Evolutionary conservation across 2,797 vertebrate genomes (phyloP).

Genomic region (Sebastes diaconus): DNA sequence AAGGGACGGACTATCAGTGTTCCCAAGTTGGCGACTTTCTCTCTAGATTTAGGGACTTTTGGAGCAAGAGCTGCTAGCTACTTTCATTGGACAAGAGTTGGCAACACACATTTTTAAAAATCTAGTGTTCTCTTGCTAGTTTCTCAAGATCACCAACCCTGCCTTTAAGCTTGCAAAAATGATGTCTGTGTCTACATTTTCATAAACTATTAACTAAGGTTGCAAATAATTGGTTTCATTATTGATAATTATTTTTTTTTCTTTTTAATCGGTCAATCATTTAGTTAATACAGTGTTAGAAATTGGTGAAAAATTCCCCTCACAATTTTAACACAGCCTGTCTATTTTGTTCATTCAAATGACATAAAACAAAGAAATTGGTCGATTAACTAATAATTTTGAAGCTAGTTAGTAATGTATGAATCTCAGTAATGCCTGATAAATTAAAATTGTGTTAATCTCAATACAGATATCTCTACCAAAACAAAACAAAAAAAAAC

Average conservation of each 20-base stretch:
- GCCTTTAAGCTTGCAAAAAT: neutral
- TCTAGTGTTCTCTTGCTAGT: too few species aligned
- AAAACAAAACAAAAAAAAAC: neutral
- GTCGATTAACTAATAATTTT: neutral
- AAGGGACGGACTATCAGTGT: too few species aligned
- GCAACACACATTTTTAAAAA: too few species aligned
- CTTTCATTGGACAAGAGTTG: too few species aligned
- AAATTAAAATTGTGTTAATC: neutral
- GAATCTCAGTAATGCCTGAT: neutral
- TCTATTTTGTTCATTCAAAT: neutral
- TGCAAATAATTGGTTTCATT: neutral
- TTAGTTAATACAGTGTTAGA: neutral
- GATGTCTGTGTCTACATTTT: neutral
- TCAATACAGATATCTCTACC: neutral
- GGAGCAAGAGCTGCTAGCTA: too few species aligned
- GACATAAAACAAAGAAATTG: neutral
- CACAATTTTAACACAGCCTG: neutral
- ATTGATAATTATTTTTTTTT: neutral
- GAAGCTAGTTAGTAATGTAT: neutral
- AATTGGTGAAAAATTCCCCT: neutral
- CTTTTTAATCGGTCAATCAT: neutral
- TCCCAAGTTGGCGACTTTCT: too few species aligned
- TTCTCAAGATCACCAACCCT: too few species aligned
- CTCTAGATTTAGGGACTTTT: too few species aligned
- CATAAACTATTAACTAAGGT: conserved; percentile 3